Evolutionary conservation across 1,140 invertebrate genomes (phyloP), one percentile per base, ranked within the genome.

Genomic region (Monochamus saltuarius): DNA sequence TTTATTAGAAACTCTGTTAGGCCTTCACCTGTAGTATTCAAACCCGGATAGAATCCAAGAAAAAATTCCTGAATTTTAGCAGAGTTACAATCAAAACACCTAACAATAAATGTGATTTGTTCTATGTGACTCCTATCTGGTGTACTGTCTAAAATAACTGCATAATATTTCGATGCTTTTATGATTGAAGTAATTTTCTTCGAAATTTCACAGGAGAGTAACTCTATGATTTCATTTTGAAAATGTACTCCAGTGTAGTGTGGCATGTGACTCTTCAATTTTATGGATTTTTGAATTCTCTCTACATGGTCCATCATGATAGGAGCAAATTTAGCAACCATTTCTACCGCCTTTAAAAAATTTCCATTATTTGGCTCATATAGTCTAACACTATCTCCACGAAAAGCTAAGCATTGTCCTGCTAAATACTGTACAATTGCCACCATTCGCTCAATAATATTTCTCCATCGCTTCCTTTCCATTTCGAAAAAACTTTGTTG

Each of bases 361-460:
- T 54, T 54, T 54, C 36, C 52, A 54, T 54, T 54, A 54, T 54
- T 54, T 42, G 16, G 52, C 39, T 54, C 36, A 54, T 40, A 54
- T 16, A 40, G 40, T 54, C 22, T 54, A 54, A 19, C 40, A 19
- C n/a, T 40, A 13, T 13, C 38, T 54, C 52, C 52, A 40, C 52
- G 38, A 54, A 54, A 54, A 39, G 52, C 52, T 40, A 54, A 54
- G 40, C 36, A 54, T 39, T 54, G 52, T 54, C 40, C 19, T 22
- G 37, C 38, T 54, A 54, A 39, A 39, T 16, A 54, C 22, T 54
- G 38, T 54, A 54, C 36, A 34, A 54, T 54, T n/a, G 39, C 38
- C 40, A 54, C 29, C 40, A 54, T 22, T 54, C 52, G 38, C 17
- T 22, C 35, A 54, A 54, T 39, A 53, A 53, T 53, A 38, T n/a